Conservation (phyloP, 2,113 vertebrate species). For the Thamnaconus septentrionalis region DNA sequence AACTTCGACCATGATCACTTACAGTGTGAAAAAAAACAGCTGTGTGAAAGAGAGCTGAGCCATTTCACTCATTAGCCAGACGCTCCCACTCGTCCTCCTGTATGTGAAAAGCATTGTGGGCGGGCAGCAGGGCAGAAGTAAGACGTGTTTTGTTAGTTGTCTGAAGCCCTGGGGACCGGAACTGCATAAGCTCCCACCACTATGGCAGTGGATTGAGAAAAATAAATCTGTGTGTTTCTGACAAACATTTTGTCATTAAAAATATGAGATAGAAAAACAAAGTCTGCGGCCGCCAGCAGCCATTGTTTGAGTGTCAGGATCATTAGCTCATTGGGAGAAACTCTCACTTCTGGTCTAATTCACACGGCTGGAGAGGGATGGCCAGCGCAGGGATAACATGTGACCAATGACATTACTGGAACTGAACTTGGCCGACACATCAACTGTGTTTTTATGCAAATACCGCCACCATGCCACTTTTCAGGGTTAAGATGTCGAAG, state of each 20-base stretch:
- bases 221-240: slow-evolving; percentile 89
- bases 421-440: background rate
- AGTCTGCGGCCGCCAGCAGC: slow-evolving; percentile 75
- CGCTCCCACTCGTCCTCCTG: slow-evolving; percentile 78
- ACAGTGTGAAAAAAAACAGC: slow-evolving; percentile 45
- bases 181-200: slow-evolving; percentile 84
- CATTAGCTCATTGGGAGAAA: slow-evolving; percentile 82
- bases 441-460: no score
- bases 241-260: slow-evolving; percentile 88
- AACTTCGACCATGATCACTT: background rate
- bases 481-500: no score
- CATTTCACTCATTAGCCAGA: slow-evolving; percentile 76
- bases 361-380: slow-evolving; percentile 69
- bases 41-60: slow-evolving; percentile 74
- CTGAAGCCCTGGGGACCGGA: slow-evolving; percentile 89
- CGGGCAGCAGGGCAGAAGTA: slow-evolving; percentile 88
- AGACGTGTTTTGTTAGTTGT: slow-evolving; percentile 91
- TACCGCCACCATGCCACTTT: no score
- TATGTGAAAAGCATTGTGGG: slow-evolving; percentile 88
- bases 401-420: slow-evolving; percentile 16
- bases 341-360: slow-evolving; percentile 82
- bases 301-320: slow-evolving; percentile 84
- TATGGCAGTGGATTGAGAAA: slow-evolving; percentile 81
- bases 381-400: slow-evolving; percentile 28
- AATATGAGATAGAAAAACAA: slow-evolving; percentile 85